Conservation (phyloP, 2,797 vertebrate species). For the Catamblyrhynchus diadema region DNA sequence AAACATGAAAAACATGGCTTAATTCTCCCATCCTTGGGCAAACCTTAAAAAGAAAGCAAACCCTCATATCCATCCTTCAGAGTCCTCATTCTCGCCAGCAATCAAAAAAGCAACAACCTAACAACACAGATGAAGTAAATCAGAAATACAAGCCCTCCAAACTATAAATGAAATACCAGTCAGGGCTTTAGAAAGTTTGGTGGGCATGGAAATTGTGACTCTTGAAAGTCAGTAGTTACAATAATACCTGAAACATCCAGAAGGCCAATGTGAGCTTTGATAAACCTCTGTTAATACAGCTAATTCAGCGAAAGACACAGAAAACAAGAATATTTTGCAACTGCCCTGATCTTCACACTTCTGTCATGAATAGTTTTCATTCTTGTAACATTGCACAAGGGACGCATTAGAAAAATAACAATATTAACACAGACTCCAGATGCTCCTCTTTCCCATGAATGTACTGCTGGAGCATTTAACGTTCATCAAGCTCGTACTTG, state of each 20-base stretch:
- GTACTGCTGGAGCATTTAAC: neutral
- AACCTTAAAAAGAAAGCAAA: neutral
- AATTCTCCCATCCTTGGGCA: neutral
- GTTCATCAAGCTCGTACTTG: constrained; percentile 61
- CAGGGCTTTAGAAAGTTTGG: neutral
- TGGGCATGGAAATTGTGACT: neutral
- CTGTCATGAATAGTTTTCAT: neutral
- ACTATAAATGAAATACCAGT: neutral
- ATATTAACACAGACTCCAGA: neutral
- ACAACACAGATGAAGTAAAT: neutral
- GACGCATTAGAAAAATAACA: neutral
- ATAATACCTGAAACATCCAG: neutral
- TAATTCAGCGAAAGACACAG: neutral
- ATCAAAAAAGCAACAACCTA: neutral
- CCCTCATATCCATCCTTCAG: neutral
- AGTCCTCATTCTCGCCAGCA: neutral
- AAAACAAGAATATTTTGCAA: neutral
- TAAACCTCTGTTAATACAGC: neutral
- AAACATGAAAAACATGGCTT: neutral
- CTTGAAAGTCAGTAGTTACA: neutral
- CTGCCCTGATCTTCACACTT: neutral
- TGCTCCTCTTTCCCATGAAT: constrained; percentile 20
- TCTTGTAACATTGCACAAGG: neutral
- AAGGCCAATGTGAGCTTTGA: neutral
- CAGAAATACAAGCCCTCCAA: neutral